These are phyloP conservation scores for Lycopodina hypogea DNA, from an alignment of 37 sponge, comb jelly and placozoan genomes.

Conservation along the genomic window DNA sequence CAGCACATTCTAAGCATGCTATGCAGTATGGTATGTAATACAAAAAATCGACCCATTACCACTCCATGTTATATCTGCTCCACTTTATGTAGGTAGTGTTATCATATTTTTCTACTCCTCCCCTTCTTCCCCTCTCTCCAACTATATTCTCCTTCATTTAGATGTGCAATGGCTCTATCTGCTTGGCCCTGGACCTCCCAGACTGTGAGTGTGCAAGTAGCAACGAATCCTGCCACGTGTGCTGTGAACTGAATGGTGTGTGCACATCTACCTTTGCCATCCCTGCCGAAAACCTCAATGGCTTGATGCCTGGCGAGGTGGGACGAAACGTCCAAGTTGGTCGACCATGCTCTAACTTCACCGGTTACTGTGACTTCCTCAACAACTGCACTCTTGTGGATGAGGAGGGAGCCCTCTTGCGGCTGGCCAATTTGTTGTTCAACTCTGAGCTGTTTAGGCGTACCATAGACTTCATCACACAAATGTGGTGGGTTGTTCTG, in stretches of 20 bases:
- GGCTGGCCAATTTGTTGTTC: slow-evolving; percentile 15
- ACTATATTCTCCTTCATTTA: not conserved
- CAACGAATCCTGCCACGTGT: slow-evolving; percentile 45
- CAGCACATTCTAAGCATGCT: too few relatives aligned
- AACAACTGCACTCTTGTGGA: slow-evolving; percentile 26
- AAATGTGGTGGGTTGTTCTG: slow-evolving; percentile 74
- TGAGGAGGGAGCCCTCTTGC: slow-evolving; percentile 23
- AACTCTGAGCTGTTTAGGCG: slow-evolving; percentile 11
- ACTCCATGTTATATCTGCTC: too few relatives aligned
- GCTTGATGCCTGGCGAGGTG: slow-evolving; percentile 3
- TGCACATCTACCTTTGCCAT: slow-evolving; percentile 37
- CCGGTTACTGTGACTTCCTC: slow-evolving; percentile 78
- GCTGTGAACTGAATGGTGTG: slow-evolving; percentile 31
- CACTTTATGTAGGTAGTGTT: too few relatives aligned
- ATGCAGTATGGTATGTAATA: too few relatives aligned
- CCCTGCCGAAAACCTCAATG: not conserved
- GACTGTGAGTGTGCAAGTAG: slow-evolving; percentile 53
- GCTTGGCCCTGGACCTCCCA: slow-evolving; percentile 29
- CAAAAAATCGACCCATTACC: too few relatives aligned
- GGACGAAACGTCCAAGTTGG: slow-evolving; percentile 33
- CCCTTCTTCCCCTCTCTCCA: not conserved
- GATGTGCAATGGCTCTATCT: slow-evolving; percentile 65
- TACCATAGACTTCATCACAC: slow-evolving; percentile 27
- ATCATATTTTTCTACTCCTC: not conserved
- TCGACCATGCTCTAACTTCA: slow-evolving; percentile 53